Evolutionary conservation across 1,140 invertebrate genomes (phyloP).

Genomic region (Atta cephalotes): DNA sequence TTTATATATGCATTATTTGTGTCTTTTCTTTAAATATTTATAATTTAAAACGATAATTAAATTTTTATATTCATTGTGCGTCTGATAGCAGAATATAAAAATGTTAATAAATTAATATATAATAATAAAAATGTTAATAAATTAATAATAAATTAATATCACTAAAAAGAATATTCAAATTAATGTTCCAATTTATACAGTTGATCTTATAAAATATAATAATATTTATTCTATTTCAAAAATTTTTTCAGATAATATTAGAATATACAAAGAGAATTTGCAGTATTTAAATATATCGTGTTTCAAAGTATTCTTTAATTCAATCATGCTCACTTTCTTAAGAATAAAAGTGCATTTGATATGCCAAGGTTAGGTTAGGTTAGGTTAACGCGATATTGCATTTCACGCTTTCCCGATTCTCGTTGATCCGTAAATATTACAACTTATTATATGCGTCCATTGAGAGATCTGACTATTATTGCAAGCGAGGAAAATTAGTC

Average conservation of each 20-base stretch:
- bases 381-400: slow-evolving; percentile 21
- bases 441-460: slow-evolving; percentile 26
- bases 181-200: not conserved
- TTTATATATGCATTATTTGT: not conserved
- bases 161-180: not conserved
- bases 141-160: no score
- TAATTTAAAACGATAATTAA: not conserved
- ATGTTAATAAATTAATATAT: not conserved
- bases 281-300: not conserved
- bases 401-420: slow-evolving; percentile 55
- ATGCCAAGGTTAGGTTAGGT: slow-evolving; percentile 17
- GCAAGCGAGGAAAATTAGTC: slow-evolving; percentile 38
- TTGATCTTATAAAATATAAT: not conserved
- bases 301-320: slow-evolving; percentile 20
- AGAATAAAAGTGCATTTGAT: slow-evolving; percentile 19
- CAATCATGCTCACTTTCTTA: slow-evolving; percentile 27
- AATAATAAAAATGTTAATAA: not conserved
- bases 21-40: not conserved
- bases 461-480: slow-evolving; percentile 15
- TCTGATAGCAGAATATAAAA: slow-evolving; percentile 5
- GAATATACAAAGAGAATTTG: not conserved
- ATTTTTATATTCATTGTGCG: not conserved
- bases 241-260: slow-evolving; percentile 10
- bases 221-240: not conserved
- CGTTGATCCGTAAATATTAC: slow-evolving; percentile 41